These are phyloP conservation scores for Characodon lateralis DNA, from an alignment of 2,797 vertebrate genomes.

Conservation along the genomic window DNA sequence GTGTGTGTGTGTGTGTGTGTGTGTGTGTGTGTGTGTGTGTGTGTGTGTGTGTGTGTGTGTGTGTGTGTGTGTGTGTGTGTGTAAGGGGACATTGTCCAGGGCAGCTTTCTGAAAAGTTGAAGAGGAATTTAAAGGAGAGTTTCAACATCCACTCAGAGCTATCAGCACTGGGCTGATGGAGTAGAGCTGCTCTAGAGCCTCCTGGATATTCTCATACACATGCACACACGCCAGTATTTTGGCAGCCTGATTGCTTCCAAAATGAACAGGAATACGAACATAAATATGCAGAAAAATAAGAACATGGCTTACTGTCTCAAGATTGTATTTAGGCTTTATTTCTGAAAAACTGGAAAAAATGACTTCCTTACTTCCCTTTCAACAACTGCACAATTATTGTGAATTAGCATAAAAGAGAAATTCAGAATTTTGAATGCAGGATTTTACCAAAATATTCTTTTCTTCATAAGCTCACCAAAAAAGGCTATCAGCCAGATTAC, in stretches of 20 bases:
- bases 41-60: constrained; percentile 10
- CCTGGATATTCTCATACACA: constrained; percentile 36
- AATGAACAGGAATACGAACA: not conserved
- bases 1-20: constrained; percentile 43
- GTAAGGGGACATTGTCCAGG: constrained; percentile 65
- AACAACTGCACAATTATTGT: not conserved
- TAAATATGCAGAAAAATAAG: not conserved
- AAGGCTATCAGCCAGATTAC: too few species aligned
- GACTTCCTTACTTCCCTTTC: not conserved
- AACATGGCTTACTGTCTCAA: not conserved
- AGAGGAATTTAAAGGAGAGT: constrained; percentile 64
- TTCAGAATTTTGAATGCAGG: not conserved
- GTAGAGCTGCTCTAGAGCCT: constrained; percentile 34
- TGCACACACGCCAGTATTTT: constrained; percentile 1
- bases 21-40: constrained; percentile 11
- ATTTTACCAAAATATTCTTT: not conserved
- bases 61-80: constrained; percentile 28
- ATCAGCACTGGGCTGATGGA: constrained; percentile 34
- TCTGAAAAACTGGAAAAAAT: not conserved
- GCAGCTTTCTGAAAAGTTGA: constrained; percentile 48
- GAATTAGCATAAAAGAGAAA: not conserved
- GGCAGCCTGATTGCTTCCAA: not conserved
- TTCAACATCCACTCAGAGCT: constrained; percentile 70
- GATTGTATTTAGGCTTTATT: not conserved
- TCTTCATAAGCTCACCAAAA: not conserved